These are phyloP conservation scores for Podarcis siculus DNA, from an alignment of 2,797 vertebrate genomes.

Conservation along the genomic window DNA sequence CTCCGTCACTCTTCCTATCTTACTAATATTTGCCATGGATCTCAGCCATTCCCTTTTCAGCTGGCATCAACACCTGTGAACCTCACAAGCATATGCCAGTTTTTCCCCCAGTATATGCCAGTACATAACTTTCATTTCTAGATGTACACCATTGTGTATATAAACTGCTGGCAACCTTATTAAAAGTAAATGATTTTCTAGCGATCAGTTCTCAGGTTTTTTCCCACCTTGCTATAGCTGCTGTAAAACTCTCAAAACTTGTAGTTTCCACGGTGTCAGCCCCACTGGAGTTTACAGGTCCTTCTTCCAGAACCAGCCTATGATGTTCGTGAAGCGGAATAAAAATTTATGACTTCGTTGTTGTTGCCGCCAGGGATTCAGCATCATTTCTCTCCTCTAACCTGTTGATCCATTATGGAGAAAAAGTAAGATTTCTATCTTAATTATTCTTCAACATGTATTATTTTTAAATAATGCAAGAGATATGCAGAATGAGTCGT, in stretches of 20 bases:
- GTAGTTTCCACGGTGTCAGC: not conserved
- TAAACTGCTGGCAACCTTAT: not conserved
- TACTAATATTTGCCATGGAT: not conserved
- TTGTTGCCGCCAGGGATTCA: not conserved
- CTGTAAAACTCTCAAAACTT: not conserved
- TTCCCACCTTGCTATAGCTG: not conserved
- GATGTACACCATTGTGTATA: not conserved
- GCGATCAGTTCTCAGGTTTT: not conserved
- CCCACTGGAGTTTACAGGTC: too few relatives aligned
- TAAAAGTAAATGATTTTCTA: not conserved
- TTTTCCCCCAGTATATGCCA: not conserved
- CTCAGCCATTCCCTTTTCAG: not conserved
- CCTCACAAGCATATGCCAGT: fast-evolving
- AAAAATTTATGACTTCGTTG: not conserved
- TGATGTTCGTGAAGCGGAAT: not conserved
- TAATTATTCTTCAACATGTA: not conserved
- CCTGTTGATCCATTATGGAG: not conserved
- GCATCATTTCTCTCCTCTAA: not conserved
- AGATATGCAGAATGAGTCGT: not conserved
- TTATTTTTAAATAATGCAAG: not conserved
- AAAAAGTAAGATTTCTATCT: constrained; percentile 3
- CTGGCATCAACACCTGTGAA: not conserved
- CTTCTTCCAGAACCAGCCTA: not conserved
- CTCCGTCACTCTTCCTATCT: too few relatives aligned
- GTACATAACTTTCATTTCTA: too few relatives aligned